Conservation (phyloP, 2,888 invertebrate species). For the Macaria notata region DNA sequence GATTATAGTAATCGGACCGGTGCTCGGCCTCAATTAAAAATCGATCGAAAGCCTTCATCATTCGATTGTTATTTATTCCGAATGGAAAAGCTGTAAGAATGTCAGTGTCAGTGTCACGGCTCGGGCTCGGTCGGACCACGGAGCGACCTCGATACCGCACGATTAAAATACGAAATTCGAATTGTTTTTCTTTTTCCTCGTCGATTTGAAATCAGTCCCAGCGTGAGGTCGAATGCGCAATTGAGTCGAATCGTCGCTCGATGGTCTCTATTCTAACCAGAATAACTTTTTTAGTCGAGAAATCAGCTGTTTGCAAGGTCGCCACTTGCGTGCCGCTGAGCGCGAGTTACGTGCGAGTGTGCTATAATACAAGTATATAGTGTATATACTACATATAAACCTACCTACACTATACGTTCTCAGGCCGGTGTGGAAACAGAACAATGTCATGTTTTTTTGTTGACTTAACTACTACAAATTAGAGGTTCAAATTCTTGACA, state of each 20-base stretch:
- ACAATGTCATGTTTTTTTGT: conserved; percentile 27
- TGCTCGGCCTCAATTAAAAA: conserved; percentile 26
- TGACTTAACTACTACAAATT: conserved; percentile 20
- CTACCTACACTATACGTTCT: conserved; percentile 27
- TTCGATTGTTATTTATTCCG: conserved; percentile 28
- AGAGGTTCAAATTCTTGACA: conserved; percentile 11
- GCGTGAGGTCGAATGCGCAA: conserved; percentile 54
- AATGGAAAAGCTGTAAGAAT: conserved; percentile 42
- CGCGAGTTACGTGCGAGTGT: conserved; percentile 29
- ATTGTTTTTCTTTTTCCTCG: conserved; percentile 63
- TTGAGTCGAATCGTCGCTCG: conserved; percentile 42
- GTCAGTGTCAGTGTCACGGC: conserved; percentile 58
- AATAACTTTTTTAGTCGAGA: conserved; percentile 45
- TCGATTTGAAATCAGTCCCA: conserved; percentile 52
- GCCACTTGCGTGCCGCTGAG: conserved; percentile 42
- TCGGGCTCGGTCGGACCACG: conserved; percentile 24
- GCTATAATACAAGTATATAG: no score
- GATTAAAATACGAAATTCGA: conserved; percentile 48
- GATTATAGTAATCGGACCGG: not conserved
- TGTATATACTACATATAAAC: not conserved
- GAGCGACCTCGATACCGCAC: conserved; percentile 43
- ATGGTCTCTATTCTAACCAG: conserved; percentile 26
- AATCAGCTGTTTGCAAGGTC: conserved; percentile 57
- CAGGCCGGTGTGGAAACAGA: conserved; percentile 32
- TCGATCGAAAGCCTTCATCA: conserved; percentile 35